phyloP scores from a whole-genome alignment of 2,888 invertebrate genomes.

The Eudasyphora cyanicolor region DNA sequence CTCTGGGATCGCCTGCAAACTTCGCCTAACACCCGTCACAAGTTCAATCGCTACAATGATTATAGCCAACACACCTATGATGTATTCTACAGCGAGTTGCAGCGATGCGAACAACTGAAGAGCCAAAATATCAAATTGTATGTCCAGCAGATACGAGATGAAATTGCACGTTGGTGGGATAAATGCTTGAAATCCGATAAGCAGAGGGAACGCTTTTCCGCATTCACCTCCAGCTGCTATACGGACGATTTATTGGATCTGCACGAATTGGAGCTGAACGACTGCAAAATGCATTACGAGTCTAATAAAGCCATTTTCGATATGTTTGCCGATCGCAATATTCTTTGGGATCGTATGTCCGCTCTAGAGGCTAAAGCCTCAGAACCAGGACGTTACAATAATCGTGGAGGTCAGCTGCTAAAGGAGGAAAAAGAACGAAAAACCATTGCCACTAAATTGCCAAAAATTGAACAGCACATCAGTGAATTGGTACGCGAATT shows the following conservation, averaged over 20 bases:
- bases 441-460: conserved; percentile 85
- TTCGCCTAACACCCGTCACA: conserved; percentile 83
- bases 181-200: conserved; percentile 85
- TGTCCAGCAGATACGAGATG: conserved; percentile 83
- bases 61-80: conserved; percentile 75
- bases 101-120: conserved; percentile 88
- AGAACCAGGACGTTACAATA: conserved; percentile 91
- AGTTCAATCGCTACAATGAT: conserved; percentile 81
- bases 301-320: conserved; percentile 85
- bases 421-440: conserved; percentile 94
- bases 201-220: conserved; percentile 84
- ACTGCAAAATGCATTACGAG: conserved; percentile 84
- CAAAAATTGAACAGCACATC: conserved; percentile 87
- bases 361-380: conserved; percentile 88
- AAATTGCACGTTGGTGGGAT: conserved; percentile 89
- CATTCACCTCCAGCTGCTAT: conserved; percentile 85
- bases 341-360: conserved; percentile 88
- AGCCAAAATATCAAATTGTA: conserved; percentile 86
- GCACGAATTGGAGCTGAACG: conserved; percentile 89
- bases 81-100: conserved; percentile 84
- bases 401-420: conserved; percentile 92
- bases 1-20: conserved; percentile 90
- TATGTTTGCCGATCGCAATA: conserved; percentile 84
- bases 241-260: conserved; percentile 89
- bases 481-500: conserved; percentile 81